A percentile compares a stretch with the other conserved stretches of the same genome.
phyloP scores from a whole-genome alignment of 2,797 vertebrate genomes.

The Florisuga fusca region DNA sequence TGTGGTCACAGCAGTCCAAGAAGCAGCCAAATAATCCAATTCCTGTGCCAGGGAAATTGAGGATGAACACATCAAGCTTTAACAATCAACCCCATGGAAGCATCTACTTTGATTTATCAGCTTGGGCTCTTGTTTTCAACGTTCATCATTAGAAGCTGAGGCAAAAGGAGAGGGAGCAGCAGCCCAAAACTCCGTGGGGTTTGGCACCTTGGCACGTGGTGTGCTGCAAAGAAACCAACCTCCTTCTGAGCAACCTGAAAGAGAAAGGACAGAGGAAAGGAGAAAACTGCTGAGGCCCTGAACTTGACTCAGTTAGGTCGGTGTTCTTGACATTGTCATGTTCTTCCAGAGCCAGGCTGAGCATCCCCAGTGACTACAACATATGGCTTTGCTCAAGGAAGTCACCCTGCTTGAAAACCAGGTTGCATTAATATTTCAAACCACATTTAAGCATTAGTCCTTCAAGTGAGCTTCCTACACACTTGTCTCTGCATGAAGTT shows the following conservation, averaged over 20 bases:
- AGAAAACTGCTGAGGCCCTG: neutral
- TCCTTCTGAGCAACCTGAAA: neutral
- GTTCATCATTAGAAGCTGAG: neutral
- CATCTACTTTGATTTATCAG: neutral
- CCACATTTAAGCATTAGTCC: neutral
- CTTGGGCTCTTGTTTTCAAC: neutral
- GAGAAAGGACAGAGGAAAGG: neutral
- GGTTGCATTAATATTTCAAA: conserved; percentile 41
- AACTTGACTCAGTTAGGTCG: neutral
- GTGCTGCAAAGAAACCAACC: neutral
- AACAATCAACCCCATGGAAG: accelerated
- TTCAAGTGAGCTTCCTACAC: neutral
- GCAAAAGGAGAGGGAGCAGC: neutral
- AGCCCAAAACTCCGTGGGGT: neutral
- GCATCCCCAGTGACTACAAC: neutral
- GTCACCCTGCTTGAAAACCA: neutral
- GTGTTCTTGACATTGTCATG: neutral
- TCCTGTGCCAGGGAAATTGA: neutral
- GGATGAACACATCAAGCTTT: neutral
- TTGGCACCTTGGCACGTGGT: accelerated
- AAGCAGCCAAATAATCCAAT: neutral
- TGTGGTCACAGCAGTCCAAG: neutral
- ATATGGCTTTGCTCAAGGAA: neutral
- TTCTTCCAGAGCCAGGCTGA: neutral
- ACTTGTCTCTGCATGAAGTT: neutral